These are phyloP conservation scores for Bombyx mori DNA, from an alignment of 1,140 invertebrate species.

Conservation along the genomic window ASM3026992v2 NC_085119.1:11607501-11608000, in stretches of 20 bases:
- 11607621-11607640: slow-evolving; percentile 28
- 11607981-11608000: slow-evolving; percentile 71
- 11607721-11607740: slow-evolving; percentile 23
- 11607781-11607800: slow-evolving; percentile 29
- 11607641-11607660: slow-evolving; percentile 54
- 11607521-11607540: no score
- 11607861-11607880: no score
- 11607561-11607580: no score
- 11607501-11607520: no score
- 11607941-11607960: slow-evolving; percentile 63
- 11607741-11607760: slow-evolving; percentile 39
- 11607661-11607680: slow-evolving; percentile 56
- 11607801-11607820: slow-evolving; percentile 39
- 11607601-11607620: no score
- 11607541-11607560: no score
- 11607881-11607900: no score
- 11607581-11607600: no score
- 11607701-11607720: slow-evolving; percentile 43
- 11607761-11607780: slow-evolving; percentile 61
- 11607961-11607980: slow-evolving; percentile 54
- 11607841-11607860: no score
- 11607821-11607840: neutral
- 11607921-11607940: slow-evolving; percentile 48
- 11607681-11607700: slow-evolving; percentile 63
- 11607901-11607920: slow-evolving; percentile 23